Percentiles rank a stretch among this genome's conserved stretches.
Evolutionary conservation across 2,113 vertebrate species (phyloP).

Genomic region (Hemibagrus wyckioides): DNA sequence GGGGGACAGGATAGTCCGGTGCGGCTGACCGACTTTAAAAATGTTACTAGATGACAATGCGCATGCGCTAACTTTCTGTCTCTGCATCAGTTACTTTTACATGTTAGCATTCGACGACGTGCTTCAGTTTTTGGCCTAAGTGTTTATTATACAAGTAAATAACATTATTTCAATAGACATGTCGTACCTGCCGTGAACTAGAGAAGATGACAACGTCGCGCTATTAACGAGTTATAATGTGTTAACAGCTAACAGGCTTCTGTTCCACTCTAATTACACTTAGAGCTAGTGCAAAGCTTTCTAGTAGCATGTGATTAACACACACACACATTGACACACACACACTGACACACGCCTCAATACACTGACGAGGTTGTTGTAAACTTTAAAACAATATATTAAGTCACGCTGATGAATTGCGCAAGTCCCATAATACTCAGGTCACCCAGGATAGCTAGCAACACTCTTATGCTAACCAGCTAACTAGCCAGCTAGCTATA

Average conservation of each 20-base stretch:
- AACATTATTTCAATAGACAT: neutral
- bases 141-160: neutral
- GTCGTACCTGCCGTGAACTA: neutral
- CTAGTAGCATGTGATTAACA: neutral
- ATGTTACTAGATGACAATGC: neutral
- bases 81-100: neutral
- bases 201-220: neutral
- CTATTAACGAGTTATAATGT: neutral
- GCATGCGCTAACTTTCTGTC: conserved; percentile 30
- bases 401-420: neutral
- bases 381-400: neutral
- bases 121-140: neutral
- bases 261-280: neutral
- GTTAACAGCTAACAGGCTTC: conserved; percentile 8
- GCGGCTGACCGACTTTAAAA: neutral
- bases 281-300: neutral
- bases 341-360: neutral
- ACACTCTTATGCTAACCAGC: conserved; percentile 21
- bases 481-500: conserved; percentile 39
- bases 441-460: conserved; percentile 5
- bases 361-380: too few relatives aligned
- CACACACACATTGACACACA: neutral
- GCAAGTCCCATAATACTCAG: neutral
- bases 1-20: neutral
- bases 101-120: neutral